Evolutionary conservation across 1,140 invertebrate genomes (phyloP), one percentile per base, ranked within the genome.

Genomic region (Drosophila punjabiensis): DNA sequence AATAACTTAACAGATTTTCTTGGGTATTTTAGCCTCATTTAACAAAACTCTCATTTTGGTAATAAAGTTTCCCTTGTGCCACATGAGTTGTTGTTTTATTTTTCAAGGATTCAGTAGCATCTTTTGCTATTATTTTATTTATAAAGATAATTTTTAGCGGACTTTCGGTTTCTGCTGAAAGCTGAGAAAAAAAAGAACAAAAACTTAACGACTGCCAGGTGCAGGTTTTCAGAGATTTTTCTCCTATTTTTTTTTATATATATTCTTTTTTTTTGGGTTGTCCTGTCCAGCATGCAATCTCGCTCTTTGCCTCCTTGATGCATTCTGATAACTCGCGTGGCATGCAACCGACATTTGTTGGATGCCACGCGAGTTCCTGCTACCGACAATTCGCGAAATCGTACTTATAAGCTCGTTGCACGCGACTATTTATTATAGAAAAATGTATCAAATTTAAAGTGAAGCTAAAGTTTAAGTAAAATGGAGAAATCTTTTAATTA

Each of bases 351-450:
- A 52, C 69, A 74, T 74, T 74, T 74, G 55, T 73, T 73, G 56
- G 55, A 52, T 74, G 68, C 69, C 70, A 75, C 47, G 78, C 59
- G 53, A 52, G 60, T 33, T 3, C n/a, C 35, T 28, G 30, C 6
- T 18, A 6, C 33, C 39, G 20, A 9, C 18, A 30, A 45, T 33
- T 55, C 30, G 11, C 6, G 14, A 33, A 45, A 66, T 62, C 47
- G 67, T 63, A 85, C 45, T 79, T 79, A 86, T 85, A 86, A 71
- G 62, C 33, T 55, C 58, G 33, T 47, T 28, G 65, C 82, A 85
- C 82, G 82, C 82, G 79, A 85, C 82, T 69, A 86, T 85, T 53
- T 68, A 55, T 86, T 81, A 78, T 20, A 1, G 48, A 20, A 33
- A 18, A 32, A 28, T 32, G 11, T 11, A 55, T 37, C 11, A 48